A percentile compares a stretch with the other conserved stretches of the same genome.
Conservation (phyloP, 2,888 invertebrate genomes). For the Apotomis capreana region DNA sequence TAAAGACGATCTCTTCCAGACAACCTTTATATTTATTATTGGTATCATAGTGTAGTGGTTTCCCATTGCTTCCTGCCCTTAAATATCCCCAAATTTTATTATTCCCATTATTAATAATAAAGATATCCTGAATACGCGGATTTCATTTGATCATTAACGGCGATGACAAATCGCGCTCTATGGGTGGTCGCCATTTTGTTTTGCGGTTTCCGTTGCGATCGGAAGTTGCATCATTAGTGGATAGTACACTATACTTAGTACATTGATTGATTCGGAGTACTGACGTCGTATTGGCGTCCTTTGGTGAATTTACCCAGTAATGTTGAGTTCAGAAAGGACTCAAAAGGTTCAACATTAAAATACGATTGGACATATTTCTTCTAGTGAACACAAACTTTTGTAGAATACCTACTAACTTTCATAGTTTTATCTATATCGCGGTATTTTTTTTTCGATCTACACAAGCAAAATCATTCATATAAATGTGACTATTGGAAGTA, state of each 20-base stretch:
- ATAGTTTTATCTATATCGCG: too few species aligned
- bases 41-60: background rate
- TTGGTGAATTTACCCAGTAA: conserved; percentile 19
- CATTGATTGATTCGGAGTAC: conserved; percentile 22
- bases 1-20: too few species aligned
- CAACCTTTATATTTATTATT: background rate
- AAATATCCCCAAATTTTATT: conserved; percentile 15
- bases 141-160: conserved; percentile 56
- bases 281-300: conserved; percentile 13
- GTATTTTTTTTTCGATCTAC: too few species aligned
- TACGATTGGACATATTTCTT: too few species aligned
- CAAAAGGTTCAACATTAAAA: too few species aligned
- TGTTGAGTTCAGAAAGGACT: too few species aligned
- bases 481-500: too few species aligned
- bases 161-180: conserved; percentile 66
- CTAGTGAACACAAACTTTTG: too few species aligned
- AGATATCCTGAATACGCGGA: conserved; percentile 18
- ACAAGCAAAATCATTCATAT: too few species aligned
- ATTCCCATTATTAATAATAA: conserved; percentile 11
- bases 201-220: conserved; percentile 55
- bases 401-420: too few species aligned
- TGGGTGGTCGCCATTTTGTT: conserved; percentile 75
- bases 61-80: background rate
- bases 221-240: conserved; percentile 60
- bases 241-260: too few species aligned